Evolutionary conservation across 1,140 invertebrate species (phyloP).

Genomic region (Orussus abietinus): DNA sequence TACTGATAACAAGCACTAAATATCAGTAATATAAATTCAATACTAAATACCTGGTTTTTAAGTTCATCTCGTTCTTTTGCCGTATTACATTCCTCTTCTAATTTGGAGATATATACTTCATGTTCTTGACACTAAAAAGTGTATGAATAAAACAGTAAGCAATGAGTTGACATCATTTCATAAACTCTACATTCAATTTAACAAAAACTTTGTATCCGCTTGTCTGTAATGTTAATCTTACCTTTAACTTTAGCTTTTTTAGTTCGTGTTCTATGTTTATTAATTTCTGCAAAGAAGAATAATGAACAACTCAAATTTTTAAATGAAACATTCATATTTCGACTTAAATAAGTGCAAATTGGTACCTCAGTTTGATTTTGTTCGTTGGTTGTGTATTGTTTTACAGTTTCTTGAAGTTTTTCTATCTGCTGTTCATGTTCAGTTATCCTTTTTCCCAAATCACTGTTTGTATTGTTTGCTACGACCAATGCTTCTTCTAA

Average conservation of each 20-base stretch:
- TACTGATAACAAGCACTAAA: slow-evolving; percentile 1
- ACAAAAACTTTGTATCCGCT: no score
- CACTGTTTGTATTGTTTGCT: slow-evolving; percentile 5
- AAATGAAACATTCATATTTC: slow-evolving; percentile 8
- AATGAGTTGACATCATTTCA: not conserved
- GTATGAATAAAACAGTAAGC: slow-evolving; percentile 12
- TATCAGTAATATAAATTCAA: no score
- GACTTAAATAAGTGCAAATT: no score
- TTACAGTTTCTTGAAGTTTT: not conserved
- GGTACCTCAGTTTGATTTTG: no score
- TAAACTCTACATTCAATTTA: no score
- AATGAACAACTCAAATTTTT: not conserved
- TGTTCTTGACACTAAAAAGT: slow-evolving; percentile 14
- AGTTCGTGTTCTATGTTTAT: slow-evolving; percentile 8
- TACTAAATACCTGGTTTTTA: not conserved
- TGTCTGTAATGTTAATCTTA: no score
- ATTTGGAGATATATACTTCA: slow-evolving; percentile 1
- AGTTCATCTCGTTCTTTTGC: slow-evolving; percentile 1
- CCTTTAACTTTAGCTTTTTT: no score
- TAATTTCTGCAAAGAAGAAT: slow-evolving; percentile 8
- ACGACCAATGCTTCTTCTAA: slow-evolving; percentile 5
- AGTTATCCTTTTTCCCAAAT: slow-evolving; percentile 1
- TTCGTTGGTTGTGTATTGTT: no score
- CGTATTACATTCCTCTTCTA: slow-evolving; percentile 10
- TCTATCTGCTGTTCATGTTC: not conserved